A percentile compares a stretch with the other conserved stretches of the same genome.
Evolutionary conservation across 35 echinoderm and acorn worm species (phyloP).

Genomic region (Lytechinus pictus): DNA sequence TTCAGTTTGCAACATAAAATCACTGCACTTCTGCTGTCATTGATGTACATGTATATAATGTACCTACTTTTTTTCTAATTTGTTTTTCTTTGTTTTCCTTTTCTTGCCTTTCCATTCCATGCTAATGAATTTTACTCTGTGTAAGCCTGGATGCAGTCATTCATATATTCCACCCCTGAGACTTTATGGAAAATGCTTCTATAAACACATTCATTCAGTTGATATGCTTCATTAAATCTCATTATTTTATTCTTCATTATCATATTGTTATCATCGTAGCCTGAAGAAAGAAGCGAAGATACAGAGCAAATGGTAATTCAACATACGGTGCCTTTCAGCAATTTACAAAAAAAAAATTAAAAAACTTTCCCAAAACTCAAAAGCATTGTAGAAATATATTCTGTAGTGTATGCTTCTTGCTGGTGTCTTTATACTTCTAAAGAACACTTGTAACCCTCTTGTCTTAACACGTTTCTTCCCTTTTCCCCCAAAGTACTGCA

Average conservation of each 20-base stretch:
- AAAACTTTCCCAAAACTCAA: neutral
- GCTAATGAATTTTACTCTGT: no score
- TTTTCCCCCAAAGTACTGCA: neutral
- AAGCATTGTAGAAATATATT: neutral
- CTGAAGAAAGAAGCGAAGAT: neutral
- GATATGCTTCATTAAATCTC: neutral
- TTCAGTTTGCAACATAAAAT: no score
- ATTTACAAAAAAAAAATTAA: neutral
- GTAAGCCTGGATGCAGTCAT: no score
- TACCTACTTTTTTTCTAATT: no score
- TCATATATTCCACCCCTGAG: no score
- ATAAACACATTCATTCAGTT: neutral
- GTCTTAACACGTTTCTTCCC: neutral
- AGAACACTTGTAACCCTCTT: neutral
- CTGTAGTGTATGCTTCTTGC: neutral
- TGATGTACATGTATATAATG: no score
- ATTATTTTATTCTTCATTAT: neutral
- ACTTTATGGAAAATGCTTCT: neutral
- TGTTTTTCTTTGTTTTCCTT: no score
- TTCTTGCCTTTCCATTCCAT: no score
- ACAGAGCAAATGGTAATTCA: neutral
- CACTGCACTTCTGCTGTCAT: no score
- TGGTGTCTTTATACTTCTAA: neutral
- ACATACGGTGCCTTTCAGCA: neutral
- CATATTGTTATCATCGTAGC: neutral